A percentile compares a stretch with the other conserved stretches of the same genome.
phyloP scores from a whole-genome alignment of 1,140 invertebrate genomes.

The Drosophila sulfurigaster region DNA sequence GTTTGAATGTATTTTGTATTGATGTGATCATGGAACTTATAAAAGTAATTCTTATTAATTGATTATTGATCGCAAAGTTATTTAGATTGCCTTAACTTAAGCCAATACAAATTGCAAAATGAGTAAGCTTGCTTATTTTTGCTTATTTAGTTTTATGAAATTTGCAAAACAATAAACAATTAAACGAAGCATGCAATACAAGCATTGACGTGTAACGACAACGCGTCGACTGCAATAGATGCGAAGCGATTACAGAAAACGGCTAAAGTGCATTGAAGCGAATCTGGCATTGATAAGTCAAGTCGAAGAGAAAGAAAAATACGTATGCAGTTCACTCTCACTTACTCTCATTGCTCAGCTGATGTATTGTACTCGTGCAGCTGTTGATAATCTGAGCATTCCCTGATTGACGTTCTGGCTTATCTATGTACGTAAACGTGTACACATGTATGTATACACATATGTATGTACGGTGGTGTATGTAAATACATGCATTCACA shows the following conservation, averaged over 20 bases:
- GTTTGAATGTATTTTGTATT: too few species aligned
- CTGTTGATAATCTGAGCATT: conserved; percentile 56
- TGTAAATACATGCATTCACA: neutral
- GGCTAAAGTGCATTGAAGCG: conserved; percentile 34
- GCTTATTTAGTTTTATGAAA: conserved; percentile 21
- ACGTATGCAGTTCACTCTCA: neutral
- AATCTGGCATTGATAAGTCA: conserved; percentile 1
- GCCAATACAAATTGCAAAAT: neutral
- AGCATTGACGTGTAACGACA: conserved; percentile 38
- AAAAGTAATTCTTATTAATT: neutral
- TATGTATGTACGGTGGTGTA: neutral
- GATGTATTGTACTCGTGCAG: conserved; percentile 33
- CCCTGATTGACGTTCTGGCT: conserved; percentile 38
- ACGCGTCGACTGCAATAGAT: neutral
- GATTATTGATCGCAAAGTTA: conserved; percentile 1
- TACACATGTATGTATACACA: neutral
- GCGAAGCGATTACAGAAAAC: conserved; percentile 13
- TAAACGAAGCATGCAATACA: conserved; percentile 11
- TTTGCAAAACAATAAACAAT: conserved; percentile 31
- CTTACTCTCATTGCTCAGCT: conserved; percentile 8
- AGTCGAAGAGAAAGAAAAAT: neutral
- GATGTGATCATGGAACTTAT: too few species aligned
- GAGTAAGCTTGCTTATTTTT: neutral
- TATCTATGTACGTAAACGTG: neutral
- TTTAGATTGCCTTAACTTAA: neutral